These are phyloP conservation scores for Watsonalla cultraria DNA, from an alignment of 2,888 invertebrate species.

Conservation along the genomic window DNA sequence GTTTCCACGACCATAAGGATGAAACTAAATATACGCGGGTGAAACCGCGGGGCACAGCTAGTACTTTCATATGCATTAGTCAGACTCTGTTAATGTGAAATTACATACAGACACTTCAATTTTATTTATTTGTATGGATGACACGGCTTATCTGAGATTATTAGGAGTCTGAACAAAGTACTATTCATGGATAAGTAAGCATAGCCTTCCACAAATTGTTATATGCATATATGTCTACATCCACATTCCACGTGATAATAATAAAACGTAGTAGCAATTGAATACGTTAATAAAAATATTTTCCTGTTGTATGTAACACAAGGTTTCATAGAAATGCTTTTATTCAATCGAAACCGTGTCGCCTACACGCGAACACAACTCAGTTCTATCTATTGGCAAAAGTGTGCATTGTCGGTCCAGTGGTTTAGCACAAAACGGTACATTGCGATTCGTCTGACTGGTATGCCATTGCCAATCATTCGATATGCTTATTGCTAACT, in stretches of 20 bases:
- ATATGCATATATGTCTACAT: not conserved
- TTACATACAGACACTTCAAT: too few species aligned
- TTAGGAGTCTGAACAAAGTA: not conserved
- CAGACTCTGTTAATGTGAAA: too few species aligned
- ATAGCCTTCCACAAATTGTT: not conserved
- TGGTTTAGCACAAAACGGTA: conserved; percentile 4
- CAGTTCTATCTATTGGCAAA: conserved; percentile 12
- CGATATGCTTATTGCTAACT: not conserved
- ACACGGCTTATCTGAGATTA: too few species aligned
- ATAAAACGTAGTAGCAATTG: not conserved
- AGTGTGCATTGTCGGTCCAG: conserved; percentile 12
- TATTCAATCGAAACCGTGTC: conserved; percentile 13
- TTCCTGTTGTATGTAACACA: not conserved
- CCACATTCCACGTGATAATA: not conserved
- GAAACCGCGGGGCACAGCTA: too few species aligned
- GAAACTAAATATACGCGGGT: too few species aligned
- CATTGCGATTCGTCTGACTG: not conserved
- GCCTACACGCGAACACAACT: not conserved
- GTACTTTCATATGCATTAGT: too few species aligned
- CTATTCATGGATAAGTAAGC: not conserved
- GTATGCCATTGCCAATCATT: not conserved
- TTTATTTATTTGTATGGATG: too few species aligned
- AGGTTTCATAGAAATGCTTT: conserved; percentile 6
- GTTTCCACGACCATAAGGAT: too few species aligned
- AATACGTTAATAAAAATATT: not conserved